phyloP scores from a whole-genome alignment of 2,797 vertebrate genomes.

The Potorous gilbertii region DNA sequence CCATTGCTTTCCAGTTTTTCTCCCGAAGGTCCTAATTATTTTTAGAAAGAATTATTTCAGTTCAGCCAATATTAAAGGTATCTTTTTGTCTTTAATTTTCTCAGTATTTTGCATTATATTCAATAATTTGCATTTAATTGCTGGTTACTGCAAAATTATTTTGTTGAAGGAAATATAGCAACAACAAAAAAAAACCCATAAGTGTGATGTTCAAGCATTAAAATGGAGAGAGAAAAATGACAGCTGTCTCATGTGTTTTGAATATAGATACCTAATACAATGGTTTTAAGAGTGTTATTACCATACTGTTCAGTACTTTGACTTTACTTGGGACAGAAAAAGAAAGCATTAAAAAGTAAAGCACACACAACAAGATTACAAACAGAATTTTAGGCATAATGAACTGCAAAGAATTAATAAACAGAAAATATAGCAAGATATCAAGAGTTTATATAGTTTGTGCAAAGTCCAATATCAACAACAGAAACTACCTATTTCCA shows the following conservation, averaged over 20 bases:
- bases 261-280: conserved; percentile 65
- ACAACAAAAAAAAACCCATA: conserved; percentile 77
- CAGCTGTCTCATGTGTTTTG: conserved; percentile 69
- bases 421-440: conserved; percentile 57
- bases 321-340: conserved; percentile 81
- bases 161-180: conserved; percentile 77
- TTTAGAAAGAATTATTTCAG: conserved; percentile 99
- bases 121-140: conserved; percentile 84
- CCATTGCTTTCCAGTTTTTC: conserved; percentile 99
- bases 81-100: conserved; percentile 80
- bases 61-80: conserved; percentile 90
- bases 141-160: conserved; percentile 84
- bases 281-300: conserved; percentile 29
- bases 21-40: conserved; percentile 99
- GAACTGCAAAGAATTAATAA: conserved; percentile 66
- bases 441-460: conserved; percentile 52
- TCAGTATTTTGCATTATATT: conserved; percentile 76
- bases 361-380: conserved; percentile 80
- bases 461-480: conserved; percentile 9
- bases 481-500: not conserved
- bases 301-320: conserved; percentile 70
- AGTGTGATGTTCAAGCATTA: conserved; percentile 78
- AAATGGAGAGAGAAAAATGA: conserved; percentile 71
- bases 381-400: conserved; percentile 77
- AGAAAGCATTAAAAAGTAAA: conserved; percentile 81